Conservation (phyloP, 2,113 vertebrate species). For the Calonectris borealis region DNA sequence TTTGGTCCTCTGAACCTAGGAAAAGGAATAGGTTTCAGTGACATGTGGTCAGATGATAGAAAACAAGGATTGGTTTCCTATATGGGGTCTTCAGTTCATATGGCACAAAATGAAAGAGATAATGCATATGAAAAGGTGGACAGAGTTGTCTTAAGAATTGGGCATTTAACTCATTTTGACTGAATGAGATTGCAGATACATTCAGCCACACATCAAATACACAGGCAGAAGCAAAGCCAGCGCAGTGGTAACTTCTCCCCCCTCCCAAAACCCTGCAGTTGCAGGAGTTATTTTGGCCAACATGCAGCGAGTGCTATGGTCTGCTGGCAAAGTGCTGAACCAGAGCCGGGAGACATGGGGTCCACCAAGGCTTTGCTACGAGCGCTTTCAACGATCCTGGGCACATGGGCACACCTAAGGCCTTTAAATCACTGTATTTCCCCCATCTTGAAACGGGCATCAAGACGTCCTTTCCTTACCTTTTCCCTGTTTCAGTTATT, state of each 20-base stretch:
- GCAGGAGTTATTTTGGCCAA: not conserved
- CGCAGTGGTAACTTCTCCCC: not conserved
- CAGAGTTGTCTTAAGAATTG: not conserved
- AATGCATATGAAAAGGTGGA: not conserved
- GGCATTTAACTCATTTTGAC: not conserved
- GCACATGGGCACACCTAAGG: not conserved
- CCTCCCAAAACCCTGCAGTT: not conserved
- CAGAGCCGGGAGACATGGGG: not conserved
- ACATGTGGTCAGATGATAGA: rapidly evolving
- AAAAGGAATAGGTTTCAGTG: not conserved
- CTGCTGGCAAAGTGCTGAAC: not conserved
- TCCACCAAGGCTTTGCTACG: rapidly evolving
- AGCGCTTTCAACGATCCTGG: rapidly evolving
- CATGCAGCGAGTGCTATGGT: rapidly evolving
- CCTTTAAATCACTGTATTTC: not conserved
- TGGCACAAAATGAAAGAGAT: not conserved
- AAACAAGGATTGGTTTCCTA: not conserved
- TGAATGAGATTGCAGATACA: not conserved
- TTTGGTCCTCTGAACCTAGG: not conserved
- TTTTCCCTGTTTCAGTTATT: not conserved
- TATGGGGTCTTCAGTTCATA: not conserved
- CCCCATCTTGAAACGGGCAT: not conserved
- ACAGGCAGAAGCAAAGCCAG: not conserved
- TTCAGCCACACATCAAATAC: not conserved
- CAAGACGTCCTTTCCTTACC: not conserved